Conservation (phyloP, 2,797 vertebrate genomes). For the Alcedo atthis region DNA sequence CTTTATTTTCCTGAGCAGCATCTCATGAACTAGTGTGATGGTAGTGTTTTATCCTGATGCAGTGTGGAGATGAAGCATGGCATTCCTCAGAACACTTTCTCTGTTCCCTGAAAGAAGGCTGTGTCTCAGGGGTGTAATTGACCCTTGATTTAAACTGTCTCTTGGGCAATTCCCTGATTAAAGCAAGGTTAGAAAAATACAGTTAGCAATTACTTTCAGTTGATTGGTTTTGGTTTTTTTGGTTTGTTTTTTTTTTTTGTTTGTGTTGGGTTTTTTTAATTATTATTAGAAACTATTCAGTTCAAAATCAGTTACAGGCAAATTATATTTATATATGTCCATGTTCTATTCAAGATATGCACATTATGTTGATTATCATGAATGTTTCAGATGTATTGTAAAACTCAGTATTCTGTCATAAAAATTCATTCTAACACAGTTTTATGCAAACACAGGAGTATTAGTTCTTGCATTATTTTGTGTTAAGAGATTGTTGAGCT, state of each 20-base stretch:
- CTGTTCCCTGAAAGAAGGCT: not conserved
- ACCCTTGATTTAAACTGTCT: constrained; percentile 22
- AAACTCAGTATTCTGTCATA: not conserved
- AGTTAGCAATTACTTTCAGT: not conserved
- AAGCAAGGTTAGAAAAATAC: not conserved
- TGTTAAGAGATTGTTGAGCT: not conserved
- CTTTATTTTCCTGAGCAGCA: not conserved
- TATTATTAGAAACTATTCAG: not conserved
- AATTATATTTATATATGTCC: not conserved
- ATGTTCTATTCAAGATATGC: not conserved
- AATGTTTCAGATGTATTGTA: not conserved
- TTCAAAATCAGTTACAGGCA: not conserved
- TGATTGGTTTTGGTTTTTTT: too few relatives aligned
- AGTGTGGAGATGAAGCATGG: not conserved
- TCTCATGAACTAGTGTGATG: not conserved
- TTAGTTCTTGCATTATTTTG: not conserved
- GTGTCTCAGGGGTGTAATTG: not conserved
- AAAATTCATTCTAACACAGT: not conserved
- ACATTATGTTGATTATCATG: not conserved
- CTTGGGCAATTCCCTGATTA: not conserved
- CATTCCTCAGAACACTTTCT: not conserved
- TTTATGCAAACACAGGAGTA: not conserved
- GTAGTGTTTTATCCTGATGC: not conserved
- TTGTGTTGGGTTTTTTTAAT: not conserved
- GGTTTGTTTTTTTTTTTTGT: not conserved